These are phyloP conservation scores for Subacronicta megacephala DNA, from an alignment of 2,888 invertebrate species.

Conservation along the genomic window DNA sequence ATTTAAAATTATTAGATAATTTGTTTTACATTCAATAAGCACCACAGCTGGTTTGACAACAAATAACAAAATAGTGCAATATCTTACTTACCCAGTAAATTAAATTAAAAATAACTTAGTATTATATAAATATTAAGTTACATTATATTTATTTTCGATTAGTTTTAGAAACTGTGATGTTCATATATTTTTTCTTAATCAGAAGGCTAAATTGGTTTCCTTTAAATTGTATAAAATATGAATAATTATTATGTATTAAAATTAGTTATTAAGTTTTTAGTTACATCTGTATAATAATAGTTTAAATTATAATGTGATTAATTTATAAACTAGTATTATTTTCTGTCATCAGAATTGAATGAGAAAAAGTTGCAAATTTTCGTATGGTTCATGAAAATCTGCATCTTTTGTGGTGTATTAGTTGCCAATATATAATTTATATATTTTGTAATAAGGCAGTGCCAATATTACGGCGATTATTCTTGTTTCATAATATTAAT, in stretches of 20 bases:
- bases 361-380: constrained; percentile 73
- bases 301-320: constrained; percentile 49
- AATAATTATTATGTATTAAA: constrained; percentile 37
- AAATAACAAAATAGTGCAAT: constrained; percentile 62
- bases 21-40: constrained; percentile 38
- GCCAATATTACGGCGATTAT: constrained; percentile 44
- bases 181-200: constrained; percentile 43
- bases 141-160: constrained; percentile 61
- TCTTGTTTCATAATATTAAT: constrained; percentile 46
- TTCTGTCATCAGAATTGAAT: constrained; percentile 22
- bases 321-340: constrained; percentile 48
- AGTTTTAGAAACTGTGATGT: constrained; percentile 53
- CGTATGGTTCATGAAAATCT: constrained; percentile 72
- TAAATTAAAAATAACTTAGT: constrained; percentile 46
- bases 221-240: constrained; percentile 45
- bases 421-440: constrained; percentile 35
- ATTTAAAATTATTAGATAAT: constrained; percentile 37
- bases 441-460: constrained; percentile 40
- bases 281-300: constrained; percentile 31
- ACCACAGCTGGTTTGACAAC: constrained; percentile 42
- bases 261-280: constrained; percentile 39
- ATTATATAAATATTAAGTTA: constrained; percentile 33
- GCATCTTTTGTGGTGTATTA: constrained; percentile 65
- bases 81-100: constrained; percentile 56
- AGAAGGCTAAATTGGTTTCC: constrained; percentile 56